Conservation (phyloP, 2,797 vertebrate species). For the Danio jaintianensis region DNA sequence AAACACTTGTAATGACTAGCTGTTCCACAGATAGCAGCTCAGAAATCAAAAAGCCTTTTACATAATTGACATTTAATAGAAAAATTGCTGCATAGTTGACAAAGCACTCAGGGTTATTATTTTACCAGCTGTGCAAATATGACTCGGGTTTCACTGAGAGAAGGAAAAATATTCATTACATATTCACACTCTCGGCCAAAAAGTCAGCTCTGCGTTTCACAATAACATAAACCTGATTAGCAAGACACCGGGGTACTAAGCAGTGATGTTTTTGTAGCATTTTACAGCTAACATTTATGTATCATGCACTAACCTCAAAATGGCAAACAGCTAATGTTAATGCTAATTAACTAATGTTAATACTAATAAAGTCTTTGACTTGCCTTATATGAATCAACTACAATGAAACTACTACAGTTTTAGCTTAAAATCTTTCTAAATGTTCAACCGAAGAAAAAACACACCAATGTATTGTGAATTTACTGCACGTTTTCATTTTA, state of each 20-base stretch:
- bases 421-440: no score
- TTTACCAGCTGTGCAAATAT: slow-evolving; percentile 67
- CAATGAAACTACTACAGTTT: no score
- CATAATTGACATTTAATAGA: slow-evolving; percentile 55
- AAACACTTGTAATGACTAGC: slow-evolving; percentile 38
- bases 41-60: slow-evolving; percentile 28
- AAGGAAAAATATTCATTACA: slow-evolving; percentile 55
- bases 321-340: background rate
- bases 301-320: background rate
- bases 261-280: background rate
- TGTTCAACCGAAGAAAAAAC: no score
- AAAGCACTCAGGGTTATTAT: slow-evolving; percentile 55
- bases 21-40: slow-evolving; percentile 19
- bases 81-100: slow-evolving; percentile 46
- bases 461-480: no score
- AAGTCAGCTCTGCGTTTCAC: background rate
- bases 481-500: no score
- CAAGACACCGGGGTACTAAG: background rate
- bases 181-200: slow-evolving; percentile 39
- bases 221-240: slow-evolving; percentile 9
- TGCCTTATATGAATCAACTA: no score
- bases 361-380: no score
- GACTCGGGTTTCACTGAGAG: slow-evolving; percentile 16
- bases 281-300: background rate
- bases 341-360: no score